Percentiles rank a stretch among this genome's conserved stretches.
Conservation (phyloP, 2,797 vertebrate species). For the Mormyrus hasselquistii region DNA sequence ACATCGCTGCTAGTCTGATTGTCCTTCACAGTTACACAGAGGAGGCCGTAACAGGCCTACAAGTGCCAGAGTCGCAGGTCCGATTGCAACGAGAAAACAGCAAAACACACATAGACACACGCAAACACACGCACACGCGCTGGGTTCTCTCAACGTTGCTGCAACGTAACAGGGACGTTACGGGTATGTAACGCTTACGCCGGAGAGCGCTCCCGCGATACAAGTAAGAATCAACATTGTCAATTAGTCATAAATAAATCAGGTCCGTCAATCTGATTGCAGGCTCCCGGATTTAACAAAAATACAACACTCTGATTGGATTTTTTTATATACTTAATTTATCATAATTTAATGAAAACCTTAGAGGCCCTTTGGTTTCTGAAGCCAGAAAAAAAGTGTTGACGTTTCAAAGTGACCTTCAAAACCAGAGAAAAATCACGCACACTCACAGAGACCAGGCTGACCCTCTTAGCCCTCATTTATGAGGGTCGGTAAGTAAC, state of each 20-base stretch:
- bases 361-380: conserved; percentile 69
- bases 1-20: conserved; percentile 66
- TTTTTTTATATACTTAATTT: conserved; percentile 43
- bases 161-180: conserved; percentile 35
- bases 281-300: conserved; percentile 57
- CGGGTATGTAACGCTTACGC: conserved; percentile 52
- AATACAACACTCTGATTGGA: conserved; percentile 52
- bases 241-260: conserved; percentile 33
- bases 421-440: conserved; percentile 11
- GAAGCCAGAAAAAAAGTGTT: conserved; percentile 55
- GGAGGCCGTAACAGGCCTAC: conserved; percentile 59
- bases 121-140: conserved; percentile 32
- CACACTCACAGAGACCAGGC: not conserved
- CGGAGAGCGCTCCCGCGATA: conserved; percentile 30
- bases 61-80: conserved; percentile 52
- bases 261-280: conserved; percentile 51
- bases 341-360: conserved; percentile 56
- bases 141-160: conserved; percentile 49
- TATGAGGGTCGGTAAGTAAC: conserved; percentile 20
- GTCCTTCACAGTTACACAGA: conserved; percentile 70
- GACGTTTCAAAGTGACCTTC: conserved; percentile 1
- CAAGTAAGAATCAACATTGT: conserved; percentile 31
- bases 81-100: conserved; percentile 18
- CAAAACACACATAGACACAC: conserved; percentile 14
- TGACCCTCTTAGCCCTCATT: conserved; percentile 5